Percentiles rank a stretch among this genome's conserved stretches.
phyloP scores from a whole-genome alignment of 2,797 vertebrate species.

The Diceros bicornis region DNA sequence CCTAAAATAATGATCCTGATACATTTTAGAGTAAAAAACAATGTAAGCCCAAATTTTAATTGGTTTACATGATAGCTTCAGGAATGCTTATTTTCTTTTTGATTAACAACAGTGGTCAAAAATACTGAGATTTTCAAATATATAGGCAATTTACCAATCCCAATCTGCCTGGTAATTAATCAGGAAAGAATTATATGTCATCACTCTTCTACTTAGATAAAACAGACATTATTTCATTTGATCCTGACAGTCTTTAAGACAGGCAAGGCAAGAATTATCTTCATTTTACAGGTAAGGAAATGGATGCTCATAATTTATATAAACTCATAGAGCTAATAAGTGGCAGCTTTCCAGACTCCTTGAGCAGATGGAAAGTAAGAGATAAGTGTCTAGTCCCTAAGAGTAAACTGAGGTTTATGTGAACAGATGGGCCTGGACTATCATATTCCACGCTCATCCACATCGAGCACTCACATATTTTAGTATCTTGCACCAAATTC shows the following conservation, averaged over 20 bases:
- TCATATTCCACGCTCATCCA: not conserved
- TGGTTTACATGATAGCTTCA: constrained; percentile 11
- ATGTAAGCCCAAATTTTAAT: not conserved
- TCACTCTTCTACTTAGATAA: not conserved
- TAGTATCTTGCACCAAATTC: not conserved
- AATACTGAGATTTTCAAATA: not conserved
- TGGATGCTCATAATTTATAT: not conserved
- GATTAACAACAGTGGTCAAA: constrained; percentile 18
- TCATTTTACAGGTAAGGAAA: constrained; percentile 25
- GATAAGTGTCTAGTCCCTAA: not conserved
- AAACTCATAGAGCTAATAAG: not conserved
- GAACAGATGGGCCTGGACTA: not conserved
- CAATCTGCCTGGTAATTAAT: constrained; percentile 5
- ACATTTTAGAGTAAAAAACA: not conserved
- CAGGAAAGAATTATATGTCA: not conserved
- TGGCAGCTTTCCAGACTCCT: not conserved
- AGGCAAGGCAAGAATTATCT: not conserved
- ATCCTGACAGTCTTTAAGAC: not conserved
- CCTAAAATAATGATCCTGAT: constrained; percentile 4
- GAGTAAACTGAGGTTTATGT: constrained; percentile 39
- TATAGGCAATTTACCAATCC: not conserved
- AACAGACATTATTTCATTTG: constrained; percentile 19
- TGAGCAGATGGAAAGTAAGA: not conserved
- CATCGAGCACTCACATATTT: not conserved
- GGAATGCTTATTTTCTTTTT: constrained; percentile 29